phyloP scores from a whole-genome alignment of 2,797 vertebrate genomes.

The Hemibagrus guttatus region DNA sequence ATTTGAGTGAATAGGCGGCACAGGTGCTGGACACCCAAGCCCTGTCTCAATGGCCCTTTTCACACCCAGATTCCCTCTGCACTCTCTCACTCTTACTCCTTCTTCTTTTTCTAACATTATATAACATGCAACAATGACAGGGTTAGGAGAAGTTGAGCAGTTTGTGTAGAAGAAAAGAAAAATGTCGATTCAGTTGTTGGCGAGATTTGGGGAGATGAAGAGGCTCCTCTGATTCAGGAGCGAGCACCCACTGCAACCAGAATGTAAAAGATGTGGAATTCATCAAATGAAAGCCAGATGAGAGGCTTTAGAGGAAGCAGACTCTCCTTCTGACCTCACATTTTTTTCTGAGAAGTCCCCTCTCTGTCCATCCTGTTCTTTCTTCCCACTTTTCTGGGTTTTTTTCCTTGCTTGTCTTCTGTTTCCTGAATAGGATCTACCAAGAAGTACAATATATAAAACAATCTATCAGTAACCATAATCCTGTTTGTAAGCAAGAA shows the following conservation, averaged over 20 bases:
- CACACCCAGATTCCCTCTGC: constrained; percentile 76
- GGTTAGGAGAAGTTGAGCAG: constrained; percentile 42
- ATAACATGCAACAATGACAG: constrained; percentile 45
- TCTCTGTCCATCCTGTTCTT: constrained; percentile 58
- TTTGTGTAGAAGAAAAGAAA: constrained; percentile 28
- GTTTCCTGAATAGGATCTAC: constrained; percentile 18
- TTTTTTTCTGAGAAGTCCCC: constrained; percentile 65
- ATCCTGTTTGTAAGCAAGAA: background rate
- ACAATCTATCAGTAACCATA: background rate
- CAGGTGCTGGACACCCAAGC: constrained; percentile 91
- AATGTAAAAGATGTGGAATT: constrained; percentile 79
- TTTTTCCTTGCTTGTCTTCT: constrained; percentile 3
- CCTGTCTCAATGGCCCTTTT: constrained; percentile 83
- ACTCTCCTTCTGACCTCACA: constrained; percentile 70
- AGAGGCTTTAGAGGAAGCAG: constrained; percentile 69
- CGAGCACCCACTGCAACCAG: constrained; percentile 71
- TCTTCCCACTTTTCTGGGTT: constrained; percentile 25
- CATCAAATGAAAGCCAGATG: constrained; percentile 80
- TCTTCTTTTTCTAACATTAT: constrained; percentile 56
- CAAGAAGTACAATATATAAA: background rate
- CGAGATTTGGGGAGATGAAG: constrained; percentile 41
- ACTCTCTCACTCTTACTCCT: constrained; percentile 59
- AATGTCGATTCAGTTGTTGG: constrained; percentile 13
- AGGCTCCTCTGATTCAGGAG: constrained; percentile 65
- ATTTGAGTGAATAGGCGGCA: constrained; percentile 90